Base-by-base conservation (phyloP, 2,888 invertebrate species). In the Tortricodes alternella region DNA sequence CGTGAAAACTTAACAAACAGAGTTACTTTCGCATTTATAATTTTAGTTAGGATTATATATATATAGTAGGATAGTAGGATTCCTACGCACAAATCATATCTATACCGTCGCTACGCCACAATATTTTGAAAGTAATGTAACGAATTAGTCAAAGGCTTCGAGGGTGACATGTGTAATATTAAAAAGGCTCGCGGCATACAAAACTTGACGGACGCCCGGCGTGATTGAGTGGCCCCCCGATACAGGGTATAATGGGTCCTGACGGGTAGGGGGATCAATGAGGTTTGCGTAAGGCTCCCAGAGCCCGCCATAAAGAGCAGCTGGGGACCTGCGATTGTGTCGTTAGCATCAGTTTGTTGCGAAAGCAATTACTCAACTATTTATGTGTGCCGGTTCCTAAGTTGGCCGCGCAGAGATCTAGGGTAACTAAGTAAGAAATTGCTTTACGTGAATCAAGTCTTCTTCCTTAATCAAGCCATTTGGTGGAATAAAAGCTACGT, bases 151-250 rank as follows among this genome's bases (percentile, higher is more conserved):
- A 64, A 61, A 65, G 66, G 67, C 62, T 59, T 64, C 64, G 60
- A 66, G 64, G 69, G 73, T 64, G 66, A 71, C 68, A 74, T 65
- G 66, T 71, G 78, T 70, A 70, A 78, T 76, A 77, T 75, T 43
- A 64, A 73, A 75, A 78, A 75, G 74, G 67, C 67, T 70, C 37
- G 63, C 64, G 65, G 66, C 67, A 71, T 72, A 80, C 78, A 82
- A 80, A 83, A 81, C 77, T 80, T 85, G 86, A 83, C 80, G 82
- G 83, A 85, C 76, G 67, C 85, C 81, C 80, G 84, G 66, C 74
- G 78, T 84, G 85, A 85, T 86, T 85, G 85, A 87, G 82, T 76
- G 76, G 75, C 35, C 11, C 73, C 75, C 79, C 80, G 80, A 81
- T 85, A 83, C 79, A 81, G 74, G 73, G 75, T 79, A 75, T 85